A percentile compares a stretch with the other conserved stretches of the same genome.
Conservation (phyloP, 1,140 invertebrate genomes). For the Leptinotarsa defecta region DNA sequence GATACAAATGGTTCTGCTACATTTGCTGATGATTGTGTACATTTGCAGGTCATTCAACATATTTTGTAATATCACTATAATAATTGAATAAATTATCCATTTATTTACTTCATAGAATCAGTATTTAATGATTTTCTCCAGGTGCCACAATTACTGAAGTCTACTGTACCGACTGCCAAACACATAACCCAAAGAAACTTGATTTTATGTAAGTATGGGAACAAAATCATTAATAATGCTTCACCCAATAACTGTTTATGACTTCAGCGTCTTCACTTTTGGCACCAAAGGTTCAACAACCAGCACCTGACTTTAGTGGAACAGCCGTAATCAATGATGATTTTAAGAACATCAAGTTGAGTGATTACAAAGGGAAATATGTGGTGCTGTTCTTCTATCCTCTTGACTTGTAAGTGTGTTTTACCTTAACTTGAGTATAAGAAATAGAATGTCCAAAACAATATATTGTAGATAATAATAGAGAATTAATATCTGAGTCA, state of each 20-base stretch:
- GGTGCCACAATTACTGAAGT: slow-evolving; percentile 41
- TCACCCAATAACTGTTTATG: slow-evolving; percentile 25
- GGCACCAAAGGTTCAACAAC: slow-evolving; percentile 70
- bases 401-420: slow-evolving; percentile 82
- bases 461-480: too few species aligned
- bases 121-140: not conserved
- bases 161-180: slow-evolving; percentile 18
- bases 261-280: slow-evolving; percentile 44
- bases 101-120: too few species aligned
- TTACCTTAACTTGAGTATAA: not conserved
- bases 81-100: too few species aligned
- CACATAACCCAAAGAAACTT: slow-evolving; percentile 33
- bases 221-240: not conserved
- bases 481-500: too few species aligned
- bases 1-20: too few species aligned
- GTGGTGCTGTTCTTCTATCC: slow-evolving; percentile 94
- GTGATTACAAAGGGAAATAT: slow-evolving; percentile 93
- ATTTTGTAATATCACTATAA: too few species aligned
- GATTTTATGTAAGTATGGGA: slow-evolving; percentile 39
- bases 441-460: not conserved
- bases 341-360: slow-evolving; percentile 86
- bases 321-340: slow-evolving; percentile 87
- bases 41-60: too few species aligned
- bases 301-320: slow-evolving; percentile 86
- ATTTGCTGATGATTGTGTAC: too few species aligned